These are phyloP conservation scores for Dasypogon diadema DNA, from an alignment of 2,888 invertebrate genomes.

Conservation along the genomic window DNA sequence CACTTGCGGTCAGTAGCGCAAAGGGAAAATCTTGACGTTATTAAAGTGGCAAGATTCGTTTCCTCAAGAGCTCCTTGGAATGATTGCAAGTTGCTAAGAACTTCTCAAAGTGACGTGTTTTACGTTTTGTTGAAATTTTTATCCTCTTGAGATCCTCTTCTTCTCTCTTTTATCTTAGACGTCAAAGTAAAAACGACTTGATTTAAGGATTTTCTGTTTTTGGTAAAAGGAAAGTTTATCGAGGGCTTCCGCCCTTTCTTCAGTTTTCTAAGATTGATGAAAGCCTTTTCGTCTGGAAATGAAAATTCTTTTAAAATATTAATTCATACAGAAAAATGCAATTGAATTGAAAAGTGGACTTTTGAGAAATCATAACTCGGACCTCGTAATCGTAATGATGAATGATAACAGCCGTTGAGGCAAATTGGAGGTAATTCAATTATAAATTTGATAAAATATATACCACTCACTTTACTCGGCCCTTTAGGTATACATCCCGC, in stretches of 20 bases:
- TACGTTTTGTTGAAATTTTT: conserved; percentile 19
- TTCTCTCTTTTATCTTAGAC: neutral
- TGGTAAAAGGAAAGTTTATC: conserved; percentile 1
- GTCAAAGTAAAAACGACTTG: neutral
- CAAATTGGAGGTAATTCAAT: too few relatives aligned
- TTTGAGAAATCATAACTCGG: neutral
- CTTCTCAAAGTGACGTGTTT: conserved; percentile 32
- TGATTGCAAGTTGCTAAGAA: conserved; percentile 18
- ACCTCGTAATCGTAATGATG: neutral
- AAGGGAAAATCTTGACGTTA: conserved; percentile 26
- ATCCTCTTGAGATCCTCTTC: neutral
- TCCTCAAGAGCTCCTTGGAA: conserved; percentile 13
- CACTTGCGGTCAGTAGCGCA: conserved; percentile 16
- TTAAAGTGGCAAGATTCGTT: conserved; percentile 36
- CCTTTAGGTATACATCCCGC: too few relatives aligned
- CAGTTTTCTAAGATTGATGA: neutral
- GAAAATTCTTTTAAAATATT: neutral
- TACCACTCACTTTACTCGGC: too few relatives aligned
- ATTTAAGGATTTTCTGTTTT: neutral
- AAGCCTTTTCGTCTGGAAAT: neutral
- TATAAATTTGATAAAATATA: too few relatives aligned
- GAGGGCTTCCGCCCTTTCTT: neutral
- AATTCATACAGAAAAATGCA: neutral
- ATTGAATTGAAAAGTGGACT: neutral
- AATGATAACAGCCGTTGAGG: too few relatives aligned